A percentile compares a stretch with the other conserved stretches of the same genome.
These are phyloP conservation scores for Morpho achilles DNA, from an alignment of 2,888 invertebrate species.

Conservation along the genomic window DNA sequence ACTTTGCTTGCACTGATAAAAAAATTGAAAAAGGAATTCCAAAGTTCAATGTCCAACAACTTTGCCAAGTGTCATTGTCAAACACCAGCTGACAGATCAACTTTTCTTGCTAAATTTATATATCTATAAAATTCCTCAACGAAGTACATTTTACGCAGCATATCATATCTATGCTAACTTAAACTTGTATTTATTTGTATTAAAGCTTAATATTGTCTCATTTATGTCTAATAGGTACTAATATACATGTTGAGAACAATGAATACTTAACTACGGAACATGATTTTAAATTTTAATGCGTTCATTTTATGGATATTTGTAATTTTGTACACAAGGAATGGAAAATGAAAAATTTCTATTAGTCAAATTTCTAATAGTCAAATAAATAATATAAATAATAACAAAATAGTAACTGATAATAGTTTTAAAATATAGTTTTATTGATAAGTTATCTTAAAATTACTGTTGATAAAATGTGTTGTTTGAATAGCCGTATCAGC, in stretches of 20 bases:
- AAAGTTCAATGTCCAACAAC: conserved; percentile 11
- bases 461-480: conserved; percentile 16
- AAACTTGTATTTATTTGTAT: too few species aligned
- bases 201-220: too few species aligned
- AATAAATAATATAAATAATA: too few species aligned
- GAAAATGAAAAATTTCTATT: too few species aligned
- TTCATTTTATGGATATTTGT: not conserved
- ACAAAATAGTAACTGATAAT: not conserved
- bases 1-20: not conserved
- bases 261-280: too few species aligned
- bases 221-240: too few species aligned
- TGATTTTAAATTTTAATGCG: not conserved
- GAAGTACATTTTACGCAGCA: too few species aligned
- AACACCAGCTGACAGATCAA: not conserved
- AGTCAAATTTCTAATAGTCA: too few species aligned
- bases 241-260: too few species aligned
- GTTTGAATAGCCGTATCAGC: not conserved
- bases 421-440: not conserved
- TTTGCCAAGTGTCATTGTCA: not conserved
- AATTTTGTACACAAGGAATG: not conserved
- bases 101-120: too few species aligned
- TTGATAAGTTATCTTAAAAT: conserved; percentile 3
- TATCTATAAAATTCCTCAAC: not conserved
- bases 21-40: conserved; percentile 13
- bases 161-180: too few species aligned